These are phyloP conservation scores for Vidua macroura DNA, from an alignment of 2,113 vertebrate species.

Conservation along the genomic window DNA sequence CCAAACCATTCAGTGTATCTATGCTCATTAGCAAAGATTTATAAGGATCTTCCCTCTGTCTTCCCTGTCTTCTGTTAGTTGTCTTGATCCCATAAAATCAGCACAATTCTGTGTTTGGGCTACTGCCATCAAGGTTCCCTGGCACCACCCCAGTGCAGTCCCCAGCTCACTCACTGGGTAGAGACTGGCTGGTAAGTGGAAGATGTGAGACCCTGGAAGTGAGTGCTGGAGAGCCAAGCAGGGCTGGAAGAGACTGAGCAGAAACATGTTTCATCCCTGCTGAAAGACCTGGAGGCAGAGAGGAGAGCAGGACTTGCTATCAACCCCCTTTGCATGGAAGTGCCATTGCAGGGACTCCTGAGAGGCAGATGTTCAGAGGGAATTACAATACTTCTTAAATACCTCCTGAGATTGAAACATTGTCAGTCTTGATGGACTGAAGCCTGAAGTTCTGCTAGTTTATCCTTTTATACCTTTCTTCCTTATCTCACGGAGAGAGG, in stretches of 20 bases:
- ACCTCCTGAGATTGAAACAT: background rate
- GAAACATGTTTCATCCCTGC: background rate
- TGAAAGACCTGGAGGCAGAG: background rate
- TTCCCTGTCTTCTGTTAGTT: background rate
- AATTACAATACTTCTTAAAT: background rate
- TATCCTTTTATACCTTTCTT: background rate
- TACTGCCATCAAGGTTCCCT: background rate
- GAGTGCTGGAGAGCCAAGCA: background rate
- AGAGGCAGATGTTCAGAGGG: background rate
- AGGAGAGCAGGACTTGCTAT: background rate
- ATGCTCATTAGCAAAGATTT: background rate
- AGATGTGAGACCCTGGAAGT: background rate
- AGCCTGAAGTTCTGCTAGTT: background rate
- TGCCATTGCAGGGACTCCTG: rapidly evolving
- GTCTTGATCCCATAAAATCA: background rate
- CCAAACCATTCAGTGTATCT: background rate
- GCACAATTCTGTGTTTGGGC: background rate
- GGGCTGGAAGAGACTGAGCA: background rate
- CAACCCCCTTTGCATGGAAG: background rate
- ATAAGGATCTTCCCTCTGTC: background rate
- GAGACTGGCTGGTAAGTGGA: background rate
- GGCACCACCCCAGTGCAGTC: background rate
- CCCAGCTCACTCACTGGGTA: background rate
- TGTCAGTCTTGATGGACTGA: background rate
- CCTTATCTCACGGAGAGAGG: background rate